Conservation (phyloP, 2,888 invertebrate genomes). For the Archips crataeganus region DNA sequence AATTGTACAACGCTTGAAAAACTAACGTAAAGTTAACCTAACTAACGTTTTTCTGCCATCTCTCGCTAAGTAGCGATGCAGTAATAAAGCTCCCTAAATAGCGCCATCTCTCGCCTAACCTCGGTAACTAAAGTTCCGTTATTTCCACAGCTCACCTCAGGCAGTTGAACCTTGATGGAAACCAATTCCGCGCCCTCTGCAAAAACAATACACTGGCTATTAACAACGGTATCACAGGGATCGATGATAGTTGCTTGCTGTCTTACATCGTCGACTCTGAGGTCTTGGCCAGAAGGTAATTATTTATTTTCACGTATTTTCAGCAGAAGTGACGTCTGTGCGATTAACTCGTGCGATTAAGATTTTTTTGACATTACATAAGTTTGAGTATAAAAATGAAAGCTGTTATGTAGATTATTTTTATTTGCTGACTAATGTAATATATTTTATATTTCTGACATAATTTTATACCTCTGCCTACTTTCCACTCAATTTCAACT, state of each 20-base stretch:
- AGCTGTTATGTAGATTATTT: no score
- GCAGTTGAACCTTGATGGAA: constrained; percentile 58
- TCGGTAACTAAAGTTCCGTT: neutral
- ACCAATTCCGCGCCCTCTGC: constrained; percentile 84
- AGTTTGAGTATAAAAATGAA: no score
- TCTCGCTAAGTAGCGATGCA: neutral
- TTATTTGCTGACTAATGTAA: no score
- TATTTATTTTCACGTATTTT: no score
- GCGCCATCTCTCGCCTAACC: neutral
- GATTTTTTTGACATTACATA: no score
- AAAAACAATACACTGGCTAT: constrained; percentile 85
- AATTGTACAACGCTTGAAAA: neutral
- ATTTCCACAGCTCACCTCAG: constrained; percentile 62
- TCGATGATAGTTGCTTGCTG: constrained; percentile 84
- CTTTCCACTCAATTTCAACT: no score
- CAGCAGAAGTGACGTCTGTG: no score
- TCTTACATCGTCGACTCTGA: constrained; percentile 87
- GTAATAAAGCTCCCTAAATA: neutral
- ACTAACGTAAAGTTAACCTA: neutral
- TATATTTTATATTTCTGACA: no score
- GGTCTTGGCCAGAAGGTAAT: constrained; percentile 81
- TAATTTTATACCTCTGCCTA: no score
- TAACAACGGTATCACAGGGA: constrained; percentile 72
- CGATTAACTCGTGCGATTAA: no score
- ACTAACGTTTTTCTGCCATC: constrained; percentile 3